Percentiles rank a stretch among this genome's conserved stretches.
Conservation (phyloP, 1,140 invertebrate genomes). For the Bombus superbus region DNA sequence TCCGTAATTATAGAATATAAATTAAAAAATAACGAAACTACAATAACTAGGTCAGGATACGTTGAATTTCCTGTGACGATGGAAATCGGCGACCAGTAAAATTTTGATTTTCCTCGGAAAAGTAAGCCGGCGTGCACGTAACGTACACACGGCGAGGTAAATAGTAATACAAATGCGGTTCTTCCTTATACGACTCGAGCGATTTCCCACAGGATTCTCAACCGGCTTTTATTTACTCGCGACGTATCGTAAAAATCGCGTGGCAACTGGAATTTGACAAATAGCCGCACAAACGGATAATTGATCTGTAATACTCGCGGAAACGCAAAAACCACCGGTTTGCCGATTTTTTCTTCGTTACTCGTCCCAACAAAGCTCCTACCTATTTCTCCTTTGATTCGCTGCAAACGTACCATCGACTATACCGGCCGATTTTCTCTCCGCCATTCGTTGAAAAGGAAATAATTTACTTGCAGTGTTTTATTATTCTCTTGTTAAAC, state of each 20-base stretch:
- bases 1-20: too few relatives aligned
- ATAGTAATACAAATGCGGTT: background rate
- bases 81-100: background rate
- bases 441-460: background rate
- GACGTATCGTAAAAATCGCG: constrained; percentile 1
- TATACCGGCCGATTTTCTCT: too few relatives aligned
- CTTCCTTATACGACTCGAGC: constrained; percentile 21
- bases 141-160: background rate
- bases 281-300: background rate
- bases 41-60: too few relatives aligned
- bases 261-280: constrained; percentile 8
- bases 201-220: constrained; percentile 40
- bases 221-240: constrained; percentile 22
- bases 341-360: background rate
- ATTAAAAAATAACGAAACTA: background rate
- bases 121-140: background rate
- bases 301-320: background rate
- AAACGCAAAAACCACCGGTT: background rate
- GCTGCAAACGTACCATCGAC: background rate
- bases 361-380: background rate
- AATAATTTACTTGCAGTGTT: background rate
- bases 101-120: constrained; percentile 12
- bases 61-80: background rate
- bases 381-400: background rate
- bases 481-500: too few relatives aligned